These are phyloP conservation scores for Coremacera marginata DNA, from an alignment of 2,888 invertebrate species.

Conservation along the genomic window DNA sequence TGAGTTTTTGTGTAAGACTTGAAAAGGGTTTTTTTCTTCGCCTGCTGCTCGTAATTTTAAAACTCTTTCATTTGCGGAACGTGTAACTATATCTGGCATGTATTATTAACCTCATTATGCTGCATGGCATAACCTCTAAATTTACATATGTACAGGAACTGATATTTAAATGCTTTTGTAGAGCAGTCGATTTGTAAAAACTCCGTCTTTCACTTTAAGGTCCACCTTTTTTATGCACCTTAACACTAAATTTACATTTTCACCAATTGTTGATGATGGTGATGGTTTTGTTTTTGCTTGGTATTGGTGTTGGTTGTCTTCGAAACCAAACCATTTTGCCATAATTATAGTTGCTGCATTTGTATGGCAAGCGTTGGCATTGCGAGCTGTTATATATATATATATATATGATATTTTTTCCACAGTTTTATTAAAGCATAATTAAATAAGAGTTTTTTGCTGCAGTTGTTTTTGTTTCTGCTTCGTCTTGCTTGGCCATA, in stretches of 20 bases:
- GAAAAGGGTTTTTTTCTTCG: no score
- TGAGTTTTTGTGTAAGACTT: no score
- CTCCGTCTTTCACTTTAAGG: neutral
- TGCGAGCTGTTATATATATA: constrained; percentile 21
- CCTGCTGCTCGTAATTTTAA: no score
- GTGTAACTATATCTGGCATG: neutral
- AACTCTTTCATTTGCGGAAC: no score
- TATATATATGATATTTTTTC: neutral
- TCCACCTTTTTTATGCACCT: constrained; percentile 58
- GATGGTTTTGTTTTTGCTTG: neutral
- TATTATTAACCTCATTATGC: constrained; percentile 25
- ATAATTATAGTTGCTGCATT: constrained; percentile 12
- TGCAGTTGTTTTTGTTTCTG: neutral
- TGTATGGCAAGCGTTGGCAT: neutral
- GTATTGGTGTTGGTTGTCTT: neutral
- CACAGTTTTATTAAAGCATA: constrained; percentile 21
- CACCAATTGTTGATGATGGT: constrained; percentile 39
- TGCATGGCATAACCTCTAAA: constrained; percentile 18
- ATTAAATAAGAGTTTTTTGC: neutral
- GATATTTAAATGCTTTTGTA: neutral
- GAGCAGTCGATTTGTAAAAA: neutral
- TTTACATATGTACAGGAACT: constrained; percentile 6
- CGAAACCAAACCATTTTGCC: neutral
- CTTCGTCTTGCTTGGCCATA: neutral
- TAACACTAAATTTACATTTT: constrained; percentile 52